Evolutionary conservation across 2,797 vertebrate species (phyloP).

Genomic region (Sardinella longiceps): DNA sequence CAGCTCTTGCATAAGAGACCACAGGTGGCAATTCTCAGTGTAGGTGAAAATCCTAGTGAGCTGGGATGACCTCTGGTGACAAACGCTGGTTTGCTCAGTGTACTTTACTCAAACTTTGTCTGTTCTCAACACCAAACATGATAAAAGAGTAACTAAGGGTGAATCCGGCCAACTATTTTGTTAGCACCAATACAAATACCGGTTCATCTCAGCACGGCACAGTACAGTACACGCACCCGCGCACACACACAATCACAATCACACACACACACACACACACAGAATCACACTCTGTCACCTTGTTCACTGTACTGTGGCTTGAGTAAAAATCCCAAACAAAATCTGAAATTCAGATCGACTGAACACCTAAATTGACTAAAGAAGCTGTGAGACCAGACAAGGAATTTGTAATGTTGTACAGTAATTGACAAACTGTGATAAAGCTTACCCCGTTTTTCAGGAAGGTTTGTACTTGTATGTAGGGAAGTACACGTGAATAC

Average conservation of each 20-base stretch:
- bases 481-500: too few species aligned
- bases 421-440: not conserved
- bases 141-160: not conserved
- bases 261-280: not conserved
- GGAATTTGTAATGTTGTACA: not conserved
- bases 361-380: not conserved
- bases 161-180: not conserved
- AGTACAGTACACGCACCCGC: not conserved
- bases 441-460: not conserved
- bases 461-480: not conserved
- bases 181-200: not conserved
- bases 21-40: too few species aligned
- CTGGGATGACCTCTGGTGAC: too few species aligned
- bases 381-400: not conserved
- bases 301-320: too few species aligned
- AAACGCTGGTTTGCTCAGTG: not conserved
- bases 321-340: too few species aligned
- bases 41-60: not conserved
- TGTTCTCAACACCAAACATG: not conserved
- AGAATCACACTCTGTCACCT: too few species aligned
- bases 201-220: not conserved
- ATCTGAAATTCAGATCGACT: not conserved
- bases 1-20: too few species aligned
- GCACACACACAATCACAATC: too few species aligned
- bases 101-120: not conserved